These are phyloP conservation scores for Sphaerophoria taeniata DNA, from an alignment of 2,888 invertebrate species.

Conservation along the genomic window DNA sequence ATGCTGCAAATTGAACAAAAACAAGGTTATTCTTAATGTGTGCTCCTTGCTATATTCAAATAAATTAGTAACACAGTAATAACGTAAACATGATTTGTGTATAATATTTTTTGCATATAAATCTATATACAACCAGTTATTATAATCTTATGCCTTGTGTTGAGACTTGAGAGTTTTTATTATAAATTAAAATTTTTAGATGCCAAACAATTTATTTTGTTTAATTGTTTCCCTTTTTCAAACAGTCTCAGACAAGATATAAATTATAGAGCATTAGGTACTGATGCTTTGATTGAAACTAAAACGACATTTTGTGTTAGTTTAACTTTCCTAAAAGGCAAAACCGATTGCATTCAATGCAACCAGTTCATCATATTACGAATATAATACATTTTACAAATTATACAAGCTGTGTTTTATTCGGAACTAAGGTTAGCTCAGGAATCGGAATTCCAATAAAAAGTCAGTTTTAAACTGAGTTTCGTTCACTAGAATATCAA, in stretches of 20 bases:
- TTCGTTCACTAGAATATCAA: no score
- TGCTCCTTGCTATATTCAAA: conserved; percentile 41
- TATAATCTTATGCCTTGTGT: conserved; percentile 19
- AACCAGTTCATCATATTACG: conserved; percentile 6
- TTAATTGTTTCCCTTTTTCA: neutral
- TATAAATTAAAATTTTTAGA: conserved; percentile 2
- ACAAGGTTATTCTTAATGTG: conserved; percentile 27
- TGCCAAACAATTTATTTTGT: conserved; percentile 12
- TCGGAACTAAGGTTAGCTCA: no score
- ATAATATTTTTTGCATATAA: conserved; percentile 1
- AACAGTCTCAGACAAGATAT: no score
- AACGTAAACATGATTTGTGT: conserved; percentile 23
- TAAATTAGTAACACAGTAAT: conserved; percentile 64
- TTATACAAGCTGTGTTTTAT: no score
- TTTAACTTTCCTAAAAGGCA: conserved; percentile 30
- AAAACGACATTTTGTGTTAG: conserved; percentile 9
- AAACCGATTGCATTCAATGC: conserved; percentile 30
- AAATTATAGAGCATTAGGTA: no score
- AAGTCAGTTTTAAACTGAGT: no score
- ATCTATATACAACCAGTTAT: conserved; percentile 8
- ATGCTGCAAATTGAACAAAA: conserved; percentile 28
- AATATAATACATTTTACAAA: neutral
- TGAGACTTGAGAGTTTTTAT: neutral
- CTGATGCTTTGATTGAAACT: neutral
- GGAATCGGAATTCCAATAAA: no score